phyloP scores from a whole-genome alignment of 2,113 vertebrate genomes.

The Opisthocomus hoazin region DNA sequence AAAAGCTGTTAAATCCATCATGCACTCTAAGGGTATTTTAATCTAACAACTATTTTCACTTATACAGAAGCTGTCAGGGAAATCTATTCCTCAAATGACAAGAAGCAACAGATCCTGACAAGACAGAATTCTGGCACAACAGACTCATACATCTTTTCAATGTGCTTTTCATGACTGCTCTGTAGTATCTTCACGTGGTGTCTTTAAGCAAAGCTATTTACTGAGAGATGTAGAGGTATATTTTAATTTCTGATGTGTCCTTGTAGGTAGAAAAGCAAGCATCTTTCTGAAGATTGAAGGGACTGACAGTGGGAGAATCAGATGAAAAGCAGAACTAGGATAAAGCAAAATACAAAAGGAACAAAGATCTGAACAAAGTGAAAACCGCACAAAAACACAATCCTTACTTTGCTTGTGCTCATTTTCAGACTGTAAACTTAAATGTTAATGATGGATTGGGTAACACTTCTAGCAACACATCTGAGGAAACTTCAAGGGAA shows the following conservation, averaged over 20 bases:
- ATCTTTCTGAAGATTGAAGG: background rate
- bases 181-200: background rate
- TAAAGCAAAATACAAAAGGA: background rate
- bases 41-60: slow-evolving; percentile 51
- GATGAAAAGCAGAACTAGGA: background rate
- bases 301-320: background rate
- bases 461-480: background rate
- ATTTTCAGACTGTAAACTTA: background rate
- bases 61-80: slow-evolving; percentile 2
- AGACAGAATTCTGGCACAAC: background rate
- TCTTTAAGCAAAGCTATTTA: background rate
- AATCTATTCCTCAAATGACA: slow-evolving; percentile 30
- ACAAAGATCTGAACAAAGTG: background rate
- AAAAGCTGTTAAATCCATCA: slow-evolving; percentile 53
- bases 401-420: background rate
- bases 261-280: background rate
- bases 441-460: background rate
- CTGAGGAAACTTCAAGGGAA: background rate
- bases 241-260: background rate
- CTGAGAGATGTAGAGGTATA: background rate
- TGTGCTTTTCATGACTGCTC: background rate
- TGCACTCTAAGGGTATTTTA: slow-evolving; percentile 38
- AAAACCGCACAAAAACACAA: background rate
- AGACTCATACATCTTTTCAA: background rate
- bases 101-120: slow-evolving; percentile 4